Evolutionary conservation across 2,797 vertebrate species (phyloP), one percentile per base, ranked within the genome.

Genomic region (Sebastes matsubarae): DNA sequence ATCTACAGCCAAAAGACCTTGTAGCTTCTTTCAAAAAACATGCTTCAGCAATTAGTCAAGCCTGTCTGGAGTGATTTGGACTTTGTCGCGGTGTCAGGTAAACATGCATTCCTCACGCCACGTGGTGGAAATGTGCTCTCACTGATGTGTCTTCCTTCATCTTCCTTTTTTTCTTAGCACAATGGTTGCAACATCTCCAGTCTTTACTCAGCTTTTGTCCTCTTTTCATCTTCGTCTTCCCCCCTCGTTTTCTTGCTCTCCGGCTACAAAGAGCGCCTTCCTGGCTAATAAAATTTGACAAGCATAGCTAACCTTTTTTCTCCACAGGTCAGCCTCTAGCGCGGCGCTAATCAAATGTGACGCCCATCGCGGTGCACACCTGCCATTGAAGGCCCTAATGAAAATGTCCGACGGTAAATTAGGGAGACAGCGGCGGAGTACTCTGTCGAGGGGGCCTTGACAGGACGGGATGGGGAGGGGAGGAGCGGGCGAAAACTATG

Each of bases 211-310:
- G 10, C 85, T 73, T 73, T 68, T 58, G 74, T 80, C 65, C 75
- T 74, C 88, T 89, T 89, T 92, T 92, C 92, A 91, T 94, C 89
- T 92, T 92, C 88, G 14, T 88, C 87, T 75, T 29, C 72, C 8
- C 74, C 8, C 29, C 14, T 46, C 2, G 25, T 79, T 86, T 86
- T 77, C 84, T 90, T 91, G 87, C 87, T 69, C 87, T 68, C 61
- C 24, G 6, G 80, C 86, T 80, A 88, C 91, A 88, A 89, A 89
- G 88, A 89, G 59, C 68, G 91, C 81, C 92, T 92, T 93, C 63
- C 95, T 92, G 83, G 89, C 94, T 96, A 97, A 97, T 95, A 93
- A 92, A 95, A 94, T 96, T 96, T 98, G 97, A 98, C 97, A 98
- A 96, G 95, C 97, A 96, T 93, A 94, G 95, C 96, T 93, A 95